A percentile compares a stretch with the other conserved stretches of the same genome.
These are phyloP conservation scores for Stigmatopora argus DNA, from an alignment of 2,113 vertebrate genomes.

Conservation along the genomic window DNA sequence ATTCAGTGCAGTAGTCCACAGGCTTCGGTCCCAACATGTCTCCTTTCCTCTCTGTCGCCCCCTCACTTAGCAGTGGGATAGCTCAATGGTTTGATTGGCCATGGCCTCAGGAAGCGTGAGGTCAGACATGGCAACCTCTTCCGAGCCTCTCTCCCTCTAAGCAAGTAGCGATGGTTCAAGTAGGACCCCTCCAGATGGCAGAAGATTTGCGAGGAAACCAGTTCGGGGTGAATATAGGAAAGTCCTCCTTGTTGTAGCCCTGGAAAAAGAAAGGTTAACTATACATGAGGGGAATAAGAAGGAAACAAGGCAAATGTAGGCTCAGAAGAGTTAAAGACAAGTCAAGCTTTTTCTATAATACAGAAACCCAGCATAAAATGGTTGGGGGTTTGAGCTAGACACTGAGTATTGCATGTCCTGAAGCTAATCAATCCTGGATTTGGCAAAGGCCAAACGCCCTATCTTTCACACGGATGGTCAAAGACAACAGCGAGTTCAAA, in stretches of 20 bases:
- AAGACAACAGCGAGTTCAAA: conserved; percentile 50
- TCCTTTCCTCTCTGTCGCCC: conserved; percentile 78
- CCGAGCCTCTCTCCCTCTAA: conserved; percentile 11
- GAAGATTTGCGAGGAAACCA: background rate
- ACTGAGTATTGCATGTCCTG: conserved; percentile 34
- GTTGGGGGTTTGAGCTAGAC: conserved; percentile 40
- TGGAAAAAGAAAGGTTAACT: conserved; percentile 41
- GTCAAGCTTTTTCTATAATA: conserved; percentile 27
- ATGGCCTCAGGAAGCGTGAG: conserved; percentile 39
- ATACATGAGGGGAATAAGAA: conserved; percentile 23
- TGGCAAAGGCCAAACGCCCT: conserved; percentile 41
- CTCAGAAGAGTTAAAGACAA: background rate
- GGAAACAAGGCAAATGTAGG: conserved; percentile 26
- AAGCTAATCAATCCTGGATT: conserved; percentile 61
- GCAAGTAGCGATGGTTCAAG: conserved; percentile 13
- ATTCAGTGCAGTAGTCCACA: conserved; percentile 76
- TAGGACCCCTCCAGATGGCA: conserved; percentile 25
- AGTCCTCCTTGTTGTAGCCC: conserved; percentile 26
- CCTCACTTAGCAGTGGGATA: conserved; percentile 69
- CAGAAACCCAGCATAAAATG: conserved; percentile 28
- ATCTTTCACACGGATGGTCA: conserved; percentile 51
- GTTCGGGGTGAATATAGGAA: conserved; percentile 14
- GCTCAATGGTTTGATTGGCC: conserved; percentile 52
- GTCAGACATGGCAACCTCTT: conserved; percentile 33
- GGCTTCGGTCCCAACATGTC: conserved; percentile 90